phyloP scores from a whole-genome alignment of 2,888 invertebrate species.

The Drosophila infuscata region DNA sequence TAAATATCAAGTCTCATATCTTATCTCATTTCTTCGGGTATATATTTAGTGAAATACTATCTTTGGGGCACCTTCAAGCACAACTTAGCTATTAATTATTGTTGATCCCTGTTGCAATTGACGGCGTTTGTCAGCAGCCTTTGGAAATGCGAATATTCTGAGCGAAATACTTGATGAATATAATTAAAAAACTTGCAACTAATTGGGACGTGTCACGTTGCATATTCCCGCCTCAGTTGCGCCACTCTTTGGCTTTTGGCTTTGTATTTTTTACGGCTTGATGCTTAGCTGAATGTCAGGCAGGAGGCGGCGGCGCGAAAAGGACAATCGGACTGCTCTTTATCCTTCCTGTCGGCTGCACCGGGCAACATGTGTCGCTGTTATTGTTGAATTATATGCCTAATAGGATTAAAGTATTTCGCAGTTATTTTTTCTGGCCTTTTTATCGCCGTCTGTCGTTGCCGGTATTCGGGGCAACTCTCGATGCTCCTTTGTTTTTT shows the following conservation, averaged over 20 bases:
- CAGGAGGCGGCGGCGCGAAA: slow-evolving; percentile 65
- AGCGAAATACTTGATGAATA: slow-evolving; percentile 30
- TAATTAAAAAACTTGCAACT: slow-evolving; percentile 37
- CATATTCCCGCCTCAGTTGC: background rate
- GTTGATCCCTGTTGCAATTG: slow-evolving; percentile 18
- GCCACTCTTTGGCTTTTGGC: slow-evolving; percentile 12
- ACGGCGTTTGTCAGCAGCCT: background rate
- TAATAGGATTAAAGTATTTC: slow-evolving; percentile 84
- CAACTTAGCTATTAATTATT: slow-evolving; percentile 1
- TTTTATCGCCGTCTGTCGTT: slow-evolving; percentile 63
- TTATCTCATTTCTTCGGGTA: background rate
- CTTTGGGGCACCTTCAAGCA: slow-evolving; percentile 1
- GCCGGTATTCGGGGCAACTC: slow-evolving; percentile 47
- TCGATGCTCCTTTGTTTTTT: slow-evolving; percentile 45
- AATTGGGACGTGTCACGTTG: slow-evolving; percentile 43
- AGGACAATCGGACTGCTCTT: slow-evolving; percentile 71
- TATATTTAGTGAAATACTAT: background rate
- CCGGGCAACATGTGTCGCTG: slow-evolving; percentile 83
- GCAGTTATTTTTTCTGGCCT: slow-evolving; percentile 68
- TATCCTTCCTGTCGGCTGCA: slow-evolving; percentile 78
- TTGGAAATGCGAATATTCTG: slow-evolving; percentile 11
- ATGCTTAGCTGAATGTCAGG: slow-evolving; percentile 28
- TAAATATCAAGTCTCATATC: background rate
- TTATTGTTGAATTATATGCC: slow-evolving; percentile 84
- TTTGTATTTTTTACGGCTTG: slow-evolving; percentile 12